Evolutionary conservation across 2,888 invertebrate genomes (phyloP).

Genomic region (Phania funesta): DNA sequence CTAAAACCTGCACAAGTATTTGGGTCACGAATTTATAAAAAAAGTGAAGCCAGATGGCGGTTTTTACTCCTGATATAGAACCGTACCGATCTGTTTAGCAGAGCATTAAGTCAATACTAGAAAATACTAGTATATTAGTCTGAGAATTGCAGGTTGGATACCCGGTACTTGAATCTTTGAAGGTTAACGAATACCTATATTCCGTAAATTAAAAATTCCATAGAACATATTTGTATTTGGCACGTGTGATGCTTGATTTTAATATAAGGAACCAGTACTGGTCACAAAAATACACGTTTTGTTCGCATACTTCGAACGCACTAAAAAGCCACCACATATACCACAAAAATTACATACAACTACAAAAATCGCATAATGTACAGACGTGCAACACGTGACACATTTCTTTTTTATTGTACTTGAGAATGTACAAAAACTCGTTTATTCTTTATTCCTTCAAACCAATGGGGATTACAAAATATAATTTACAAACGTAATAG

Average conservation of each 20-base stretch:
- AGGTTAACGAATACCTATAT: too few relatives aligned
- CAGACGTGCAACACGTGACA: conserved; percentile 66
- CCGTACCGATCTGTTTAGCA: too few relatives aligned
- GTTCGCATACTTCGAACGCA: background rate
- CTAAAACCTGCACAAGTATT: too few relatives aligned
- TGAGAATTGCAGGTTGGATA: too few relatives aligned
- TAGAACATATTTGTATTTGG: too few relatives aligned
- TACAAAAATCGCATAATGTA: conserved; percentile 56
- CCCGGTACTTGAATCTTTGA: too few relatives aligned
- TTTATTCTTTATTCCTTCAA: conserved; percentile 22
- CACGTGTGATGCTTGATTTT: conserved; percentile 54
- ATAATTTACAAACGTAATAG: conserved; percentile 10
- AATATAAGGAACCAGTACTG: conserved; percentile 1
- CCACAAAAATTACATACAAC: conserved; percentile 49
- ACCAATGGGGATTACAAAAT: conserved; percentile 30
- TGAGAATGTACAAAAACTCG: conserved; percentile 33
- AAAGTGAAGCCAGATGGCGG: too few relatives aligned
- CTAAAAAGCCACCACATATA: conserved; percentile 34
- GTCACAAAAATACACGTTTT: background rate
- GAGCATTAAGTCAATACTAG: too few relatives aligned
- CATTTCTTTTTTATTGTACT: conserved; percentile 42
- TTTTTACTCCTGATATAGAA: too few relatives aligned
- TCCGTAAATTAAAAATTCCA: too few relatives aligned
- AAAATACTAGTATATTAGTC: too few relatives aligned
- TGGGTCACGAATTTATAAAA: too few relatives aligned